Evolutionary conservation across 1,140 invertebrate genomes (phyloP), one percentile per base, ranked within the genome.

Genomic region (Drosophila mayri): DNA sequence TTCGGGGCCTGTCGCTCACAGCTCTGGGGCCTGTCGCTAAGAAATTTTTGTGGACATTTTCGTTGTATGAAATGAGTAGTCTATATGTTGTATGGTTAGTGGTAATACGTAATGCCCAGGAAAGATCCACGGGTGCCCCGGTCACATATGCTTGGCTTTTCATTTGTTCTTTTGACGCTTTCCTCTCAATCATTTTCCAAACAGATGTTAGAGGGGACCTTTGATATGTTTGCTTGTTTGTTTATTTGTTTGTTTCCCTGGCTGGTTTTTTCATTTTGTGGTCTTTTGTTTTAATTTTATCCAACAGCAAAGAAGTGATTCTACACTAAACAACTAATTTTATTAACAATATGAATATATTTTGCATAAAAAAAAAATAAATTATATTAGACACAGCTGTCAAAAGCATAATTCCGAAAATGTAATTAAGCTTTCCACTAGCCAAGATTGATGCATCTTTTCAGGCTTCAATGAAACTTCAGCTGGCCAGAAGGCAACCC

Each of bases 111-210:
- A 40, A 63, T 52, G 46, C 62, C 20, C 54, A 38, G 2, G 47
- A 52, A 63, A 74, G 43, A 78, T 52, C 35, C 12, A 54, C 63
- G 44, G 52, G 52, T 70, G 41, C 9, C 20, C 40, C 30, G 30
- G 60, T 41, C 80, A 62, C 80, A 83, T 84, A 78, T 83, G 80
- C 62, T 79, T 77, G 46, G 54, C 63, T 59, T 46, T 62, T 44
- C 52, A 40, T 65, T 61, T 20, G 5, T 9, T 32, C 16, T 30
- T 11, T 37, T 63, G 82, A 50, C 38, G 28, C 16, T 37, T 73
- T 72, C n/a, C 18, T 14, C 57, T 57, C 30, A 18, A 32, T 52
- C 72, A 60, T 50, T 77, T 77, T 68, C 28, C 41, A 76, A 76
- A 68, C 73, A 77, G 73, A 77, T 77, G 75, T 77, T 77, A 38